Base-by-base conservation (phyloP, 2,888 invertebrate genomes). In the Tribolium freemani region DNA sequence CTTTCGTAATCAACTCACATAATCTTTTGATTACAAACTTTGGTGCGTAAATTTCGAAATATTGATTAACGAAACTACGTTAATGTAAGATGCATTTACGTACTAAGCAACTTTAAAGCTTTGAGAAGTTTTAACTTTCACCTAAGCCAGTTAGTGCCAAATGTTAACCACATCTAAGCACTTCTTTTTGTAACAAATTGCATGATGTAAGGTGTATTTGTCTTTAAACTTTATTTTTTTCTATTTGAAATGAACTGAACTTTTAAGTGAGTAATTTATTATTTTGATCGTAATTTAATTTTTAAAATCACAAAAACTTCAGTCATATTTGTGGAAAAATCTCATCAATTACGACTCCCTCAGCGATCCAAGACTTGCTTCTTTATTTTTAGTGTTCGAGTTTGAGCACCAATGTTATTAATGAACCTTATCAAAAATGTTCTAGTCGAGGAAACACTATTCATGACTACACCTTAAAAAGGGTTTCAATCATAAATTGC, bases 361-460 rank as follows among this genome's bases (percentile, higher is more conserved):
- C 38, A 26, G 26, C 5, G 8, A 38, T n/a, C 2, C n/a, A 6
- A 38, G 38, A 38, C 8, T 51, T 20, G 20, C 8, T n/a, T 20
- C 16, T 51, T 51, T 20, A 51, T 54, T 10, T 54, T 20, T 9
- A 51, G 10, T 54, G 30, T 54, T 9, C 54, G 10, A 30, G 16
- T 16, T 38, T 45, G 6, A 20, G 44, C 30, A 54, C 10, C 11
- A 57, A 13, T 38, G 44, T 57, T 57, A 57, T 57, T 56, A 56
- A 56, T 57, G 57, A 57, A 44, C 5, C 44, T 57, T 57, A 57
- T 57, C 57, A 38, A 44, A 57, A 57, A 20, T 10, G 54, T n/a
- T 51, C n/a, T 20, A 20, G 51, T 16, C 51, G n/a, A 16, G 9
- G 20, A 10, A 9, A 20, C 51, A 21, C 6, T 21, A 11, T 20